Base-by-base conservation (phyloP, 2,888 invertebrate genomes). In the Hypselothyrea guttata region DNA sequence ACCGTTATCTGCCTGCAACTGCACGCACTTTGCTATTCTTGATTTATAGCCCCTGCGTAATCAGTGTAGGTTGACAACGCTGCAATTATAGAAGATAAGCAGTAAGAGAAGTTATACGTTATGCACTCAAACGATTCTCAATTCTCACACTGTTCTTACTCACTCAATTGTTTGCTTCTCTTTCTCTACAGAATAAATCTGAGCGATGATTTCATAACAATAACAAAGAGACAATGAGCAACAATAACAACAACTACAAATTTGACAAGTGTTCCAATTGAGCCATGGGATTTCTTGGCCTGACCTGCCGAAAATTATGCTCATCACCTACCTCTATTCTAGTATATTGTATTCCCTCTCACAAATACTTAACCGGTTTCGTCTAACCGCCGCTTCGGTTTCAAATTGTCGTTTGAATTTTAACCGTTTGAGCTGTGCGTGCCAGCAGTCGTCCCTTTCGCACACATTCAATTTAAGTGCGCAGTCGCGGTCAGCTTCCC, bases 331-430 rank as follows among this genome's bases (percentile, higher is more conserved):
- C 1, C 38, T 51, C 37, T 42, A 1, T 15, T 9, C 27, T 8
- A 18, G 7, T 15, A 1, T 33, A 2, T 30, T 38, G 40, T 49
- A 34, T 40, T 16, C 33, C 4, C 33, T 11, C 33, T 13, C 18
- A n/a, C 15, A 12, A 35, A 13, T 41, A n/a, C n/a, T n/a, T n/a
- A 56, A 69, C 78, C 70, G 64, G 72, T 77, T 73, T 68, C n/a
- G 16, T 15, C 46, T 27, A 64, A 77, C 45, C 15, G 42, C 51
- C 67, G 71, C 54, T 77, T 46, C 9, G 46, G 37, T 46, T 76
- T 68, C 2, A 59, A 76, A 59, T 53, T 59, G 44, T 16, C 44
- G 54, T 75, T 84, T 81, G 65, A 76, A 76, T 69, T 76, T 54
- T 56, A 84, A 81, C 84, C 70, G 82, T 51, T 84, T 64, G 57